These are phyloP conservation scores for Papilio glaucus DNA, from an alignment of 1,140 invertebrate species.

Conservation along the genomic window DNA sequence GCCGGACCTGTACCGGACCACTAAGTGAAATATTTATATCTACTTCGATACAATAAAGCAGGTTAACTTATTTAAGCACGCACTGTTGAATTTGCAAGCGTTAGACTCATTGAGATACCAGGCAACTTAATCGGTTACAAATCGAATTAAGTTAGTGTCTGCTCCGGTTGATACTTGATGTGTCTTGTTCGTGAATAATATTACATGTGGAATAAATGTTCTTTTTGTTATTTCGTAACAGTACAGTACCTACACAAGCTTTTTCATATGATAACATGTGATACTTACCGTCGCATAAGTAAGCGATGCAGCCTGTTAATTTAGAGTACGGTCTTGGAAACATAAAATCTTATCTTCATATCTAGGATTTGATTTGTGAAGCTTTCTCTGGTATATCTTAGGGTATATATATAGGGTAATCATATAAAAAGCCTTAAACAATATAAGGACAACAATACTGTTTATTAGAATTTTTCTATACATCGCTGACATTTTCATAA, in stretches of 20 bases:
- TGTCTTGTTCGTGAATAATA: constrained; percentile 3
- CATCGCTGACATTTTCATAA: too few species aligned
- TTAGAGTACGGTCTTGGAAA: too few species aligned
- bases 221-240: background rate
- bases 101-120: constrained; percentile 16
- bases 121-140: constrained; percentile 29
- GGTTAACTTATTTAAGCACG: constrained; percentile 43
- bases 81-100: constrained; percentile 12
- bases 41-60: constrained; percentile 41
- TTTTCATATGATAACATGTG: background rate
- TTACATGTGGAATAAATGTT: background rate
- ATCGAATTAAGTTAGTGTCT: constrained; percentile 21
- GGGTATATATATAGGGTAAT: too few species aligned
- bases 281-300: too few species aligned
- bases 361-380: too few species aligned
- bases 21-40: constrained; percentile 50
- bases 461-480: too few species aligned
- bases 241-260: too few species aligned
- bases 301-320: too few species aligned
- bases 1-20: constrained; percentile 9
- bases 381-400: too few species aligned
- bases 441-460: too few species aligned
- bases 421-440: too few species aligned
- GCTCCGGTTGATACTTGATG: background rate
- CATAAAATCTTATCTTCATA: too few species aligned